Conservation (phyloP, 2,888 invertebrate species). For the Camponotus fellah region DNA sequence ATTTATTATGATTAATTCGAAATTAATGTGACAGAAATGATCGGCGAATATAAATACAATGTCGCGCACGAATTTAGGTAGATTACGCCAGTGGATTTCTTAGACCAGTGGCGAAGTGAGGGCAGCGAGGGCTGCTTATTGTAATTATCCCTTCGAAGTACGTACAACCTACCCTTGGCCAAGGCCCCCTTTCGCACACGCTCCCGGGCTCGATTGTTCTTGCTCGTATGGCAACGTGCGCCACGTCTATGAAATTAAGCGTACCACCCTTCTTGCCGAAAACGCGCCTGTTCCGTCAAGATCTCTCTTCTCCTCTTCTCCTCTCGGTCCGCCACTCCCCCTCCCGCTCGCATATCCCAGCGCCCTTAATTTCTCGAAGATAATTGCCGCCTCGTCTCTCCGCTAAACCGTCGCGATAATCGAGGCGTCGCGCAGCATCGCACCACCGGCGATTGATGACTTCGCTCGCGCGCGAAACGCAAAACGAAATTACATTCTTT, state of each 20-base stretch:
- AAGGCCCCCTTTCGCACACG: slow-evolving; percentile 78
- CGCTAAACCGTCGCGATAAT: slow-evolving; percentile 64
- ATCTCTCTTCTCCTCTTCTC: slow-evolving; percentile 57
- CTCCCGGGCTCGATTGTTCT: slow-evolving; percentile 82
- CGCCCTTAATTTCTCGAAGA: slow-evolving; percentile 79
- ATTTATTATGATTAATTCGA: background rate
- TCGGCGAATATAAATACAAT: background rate
- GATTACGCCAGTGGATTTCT: slow-evolving; percentile 78
- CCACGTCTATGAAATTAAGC: slow-evolving; percentile 82
- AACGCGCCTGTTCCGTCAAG: slow-evolving; percentile 75
- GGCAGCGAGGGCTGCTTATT: slow-evolving; percentile 80
- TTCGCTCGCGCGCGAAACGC: slow-evolving; percentile 66
- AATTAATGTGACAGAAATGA: background rate
- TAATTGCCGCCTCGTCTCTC: slow-evolving; percentile 77
- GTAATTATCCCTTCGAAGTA: slow-evolving; percentile 82
- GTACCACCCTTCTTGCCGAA: slow-evolving; percentile 77
- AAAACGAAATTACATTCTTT: slow-evolving; percentile 81
- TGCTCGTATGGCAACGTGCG: slow-evolving; percentile 78
- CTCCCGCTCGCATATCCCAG: slow-evolving; percentile 60
- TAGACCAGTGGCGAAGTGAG: slow-evolving; percentile 73
- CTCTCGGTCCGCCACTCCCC: slow-evolving; percentile 37
- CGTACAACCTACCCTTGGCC: slow-evolving; percentile 73
- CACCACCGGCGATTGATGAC: slow-evolving; percentile 75
- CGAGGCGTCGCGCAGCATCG: slow-evolving; percentile 54
- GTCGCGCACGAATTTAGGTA: slow-evolving; percentile 37